These are phyloP conservation scores for Willowsia nigromaculata DNA, from an alignment of 2,888 invertebrate genomes.

Conservation along the genomic window DNA sequence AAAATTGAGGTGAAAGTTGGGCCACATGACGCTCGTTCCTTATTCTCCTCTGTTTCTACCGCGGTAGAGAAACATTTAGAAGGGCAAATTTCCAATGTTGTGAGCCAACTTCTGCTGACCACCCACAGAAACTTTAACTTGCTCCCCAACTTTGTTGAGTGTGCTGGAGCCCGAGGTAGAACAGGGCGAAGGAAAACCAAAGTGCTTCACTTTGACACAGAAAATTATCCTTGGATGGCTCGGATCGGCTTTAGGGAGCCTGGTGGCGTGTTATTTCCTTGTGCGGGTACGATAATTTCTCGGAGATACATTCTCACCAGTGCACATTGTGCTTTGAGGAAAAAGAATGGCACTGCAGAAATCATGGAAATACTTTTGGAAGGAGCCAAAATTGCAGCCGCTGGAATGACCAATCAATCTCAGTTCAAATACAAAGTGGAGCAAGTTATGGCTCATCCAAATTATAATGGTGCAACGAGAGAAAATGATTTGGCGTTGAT, in stretches of 20 bases:
- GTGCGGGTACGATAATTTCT: constrained; percentile 71
- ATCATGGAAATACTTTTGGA: constrained; percentile 69
- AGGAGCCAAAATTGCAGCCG: constrained; percentile 30
- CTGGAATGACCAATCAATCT: constrained; percentile 21
- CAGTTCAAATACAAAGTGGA: constrained; percentile 71
- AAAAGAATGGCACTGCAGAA: background rate
- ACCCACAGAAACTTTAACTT: constrained; percentile 71
- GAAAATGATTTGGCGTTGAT: constrained; percentile 77
- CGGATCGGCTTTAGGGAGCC: constrained; percentile 64
- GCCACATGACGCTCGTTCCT: constrained; percentile 31
- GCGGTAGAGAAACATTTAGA: constrained; percentile 38
- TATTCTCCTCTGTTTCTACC: constrained; percentile 41
- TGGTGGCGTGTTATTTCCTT: constrained; percentile 60
- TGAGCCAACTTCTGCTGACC: constrained; percentile 69
- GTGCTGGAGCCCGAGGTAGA: constrained; percentile 60
- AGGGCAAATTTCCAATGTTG: constrained; percentile 70
- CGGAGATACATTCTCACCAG: constrained; percentile 68
- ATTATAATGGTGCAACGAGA: constrained; percentile 67
- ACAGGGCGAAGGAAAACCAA: constrained; percentile 57
- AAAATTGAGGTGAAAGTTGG: constrained; percentile 42
- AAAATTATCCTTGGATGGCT: constrained; percentile 73
- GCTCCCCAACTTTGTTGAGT: constrained; percentile 70
- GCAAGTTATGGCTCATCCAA: constrained; percentile 68
- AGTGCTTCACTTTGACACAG: constrained; percentile 68
- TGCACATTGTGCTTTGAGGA: constrained; percentile 63